phyloP scores from a whole-genome alignment of 2,797 vertebrate genomes.

The Sebastes elongatus region DNA sequence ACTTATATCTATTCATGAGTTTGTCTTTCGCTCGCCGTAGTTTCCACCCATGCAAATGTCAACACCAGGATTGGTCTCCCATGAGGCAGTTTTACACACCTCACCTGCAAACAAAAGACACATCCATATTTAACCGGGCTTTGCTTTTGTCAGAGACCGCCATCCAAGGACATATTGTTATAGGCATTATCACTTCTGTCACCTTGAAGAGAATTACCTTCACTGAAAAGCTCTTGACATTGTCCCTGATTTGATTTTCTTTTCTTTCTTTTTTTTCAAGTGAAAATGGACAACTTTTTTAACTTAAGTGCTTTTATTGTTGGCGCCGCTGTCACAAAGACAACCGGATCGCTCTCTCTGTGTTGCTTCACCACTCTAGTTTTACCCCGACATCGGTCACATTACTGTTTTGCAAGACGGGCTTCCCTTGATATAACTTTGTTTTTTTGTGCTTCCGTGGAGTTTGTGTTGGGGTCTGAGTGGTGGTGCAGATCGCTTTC shows the following conservation, averaged over 20 bases:
- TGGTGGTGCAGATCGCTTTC: rapidly evolving
- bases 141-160: constrained; percentile 31
- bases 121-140: constrained; percentile 57
- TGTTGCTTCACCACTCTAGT: no score
- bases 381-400: no score
- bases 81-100: constrained; percentile 39
- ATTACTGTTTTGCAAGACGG: no score
- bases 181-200: constrained; percentile 8
- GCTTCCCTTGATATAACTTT: no score
- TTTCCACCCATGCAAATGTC: constrained; percentile 56
- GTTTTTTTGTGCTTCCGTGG: no score
- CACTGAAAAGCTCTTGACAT: background rate
- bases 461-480: no score
- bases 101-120: constrained; percentile 52
- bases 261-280: background rate
- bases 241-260: background rate
- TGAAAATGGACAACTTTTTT: background rate
- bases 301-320: background rate
- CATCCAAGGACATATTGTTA: constrained; percentile 8
- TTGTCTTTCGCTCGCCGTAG: constrained; percentile 42
- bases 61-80: constrained; percentile 43
- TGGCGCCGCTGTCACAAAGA: background rate
- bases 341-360: background rate
- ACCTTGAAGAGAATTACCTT: constrained; percentile 8
- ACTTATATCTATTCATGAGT: constrained; percentile 72